These are phyloP conservation scores for Tenthredo livida DNA, from an alignment of 2,888 invertebrate genomes.

Conservation along the genomic window DNA sequence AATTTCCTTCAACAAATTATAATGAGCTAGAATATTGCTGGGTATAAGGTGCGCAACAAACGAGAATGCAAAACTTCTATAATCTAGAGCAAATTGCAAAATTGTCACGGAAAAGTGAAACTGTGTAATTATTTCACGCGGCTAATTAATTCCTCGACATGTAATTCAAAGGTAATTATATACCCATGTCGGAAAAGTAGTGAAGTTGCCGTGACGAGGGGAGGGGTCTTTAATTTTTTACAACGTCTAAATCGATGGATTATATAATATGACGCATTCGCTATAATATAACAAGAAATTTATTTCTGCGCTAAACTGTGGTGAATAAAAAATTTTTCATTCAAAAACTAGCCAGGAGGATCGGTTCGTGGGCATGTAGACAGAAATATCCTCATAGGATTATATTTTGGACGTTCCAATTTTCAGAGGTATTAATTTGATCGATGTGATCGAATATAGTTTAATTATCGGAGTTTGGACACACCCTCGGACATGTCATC, in stretches of 20 bases:
- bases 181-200: neutral
- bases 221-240: neutral
- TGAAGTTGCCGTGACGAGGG: neutral
- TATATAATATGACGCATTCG: neutral
- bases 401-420: neutral
- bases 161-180: neutral
- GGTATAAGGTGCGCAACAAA: neutral
- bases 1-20: neutral
- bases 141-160: neutral
- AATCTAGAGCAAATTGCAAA: neutral
- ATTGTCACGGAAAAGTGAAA: neutral
- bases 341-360: neutral
- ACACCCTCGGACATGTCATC: neutral
- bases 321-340: neutral
- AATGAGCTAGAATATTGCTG: neutral
- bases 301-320: neutral
- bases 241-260: neutral
- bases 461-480: neutral
- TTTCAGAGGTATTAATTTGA: neutral
- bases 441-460: neutral
- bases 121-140: neutral
- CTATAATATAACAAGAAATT: neutral
- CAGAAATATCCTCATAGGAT: neutral
- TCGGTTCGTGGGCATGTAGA: neutral
- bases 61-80: neutral